A percentile compares a stretch with the other conserved stretches of the same genome.
Evolutionary conservation across 2,888 invertebrate genomes (phyloP).

Genomic region (Gasteruption jaculator): DNA sequence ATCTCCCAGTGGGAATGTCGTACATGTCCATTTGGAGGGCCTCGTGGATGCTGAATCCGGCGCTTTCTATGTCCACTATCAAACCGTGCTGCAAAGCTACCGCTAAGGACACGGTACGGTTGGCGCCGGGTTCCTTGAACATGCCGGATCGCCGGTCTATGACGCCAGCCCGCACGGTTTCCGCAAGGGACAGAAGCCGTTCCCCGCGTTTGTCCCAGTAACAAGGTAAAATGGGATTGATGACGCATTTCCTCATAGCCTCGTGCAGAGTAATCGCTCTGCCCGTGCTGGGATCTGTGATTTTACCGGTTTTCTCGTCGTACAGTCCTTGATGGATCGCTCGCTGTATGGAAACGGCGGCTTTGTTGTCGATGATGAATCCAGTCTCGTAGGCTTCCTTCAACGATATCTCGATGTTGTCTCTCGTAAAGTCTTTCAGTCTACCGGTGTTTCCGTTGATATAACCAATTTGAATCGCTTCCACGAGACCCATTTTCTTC

Average conservation of each 20-base stretch:
- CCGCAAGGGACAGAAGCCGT: slow-evolving; percentile 68
- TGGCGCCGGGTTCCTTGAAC: slow-evolving; percentile 69
- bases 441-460: slow-evolving; percentile 69
- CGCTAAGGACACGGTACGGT: slow-evolving; percentile 63
- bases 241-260: slow-evolving; percentile 73
- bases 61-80: slow-evolving; percentile 82
- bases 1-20: slow-evolving; percentile 61
- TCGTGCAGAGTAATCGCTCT: slow-evolving; percentile 79
- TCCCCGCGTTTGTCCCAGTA: slow-evolving; percentile 75
- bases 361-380: slow-evolving; percentile 74
- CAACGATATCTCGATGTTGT: slow-evolving; percentile 66
- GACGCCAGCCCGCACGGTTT: slow-evolving; percentile 76
- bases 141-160: slow-evolving; percentile 76
- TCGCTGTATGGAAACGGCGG: slow-evolving; percentile 76
- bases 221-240: slow-evolving; percentile 76
- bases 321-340: slow-evolving; percentile 84
- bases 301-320: slow-evolving; percentile 74
- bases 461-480: slow-evolving; percentile 72
- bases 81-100: slow-evolving; percentile 74
- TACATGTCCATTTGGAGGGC: slow-evolving; percentile 76
- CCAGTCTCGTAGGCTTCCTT: slow-evolving; percentile 76
- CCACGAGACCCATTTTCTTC: slow-evolving; percentile 72
- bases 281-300: slow-evolving; percentile 75
- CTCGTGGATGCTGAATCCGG: slow-evolving; percentile 77
- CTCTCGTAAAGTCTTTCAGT: slow-evolving; percentile 65